phyloP scores from a whole-genome alignment of 2,797 vertebrate genomes.

The Alcedo atthis region DNA sequence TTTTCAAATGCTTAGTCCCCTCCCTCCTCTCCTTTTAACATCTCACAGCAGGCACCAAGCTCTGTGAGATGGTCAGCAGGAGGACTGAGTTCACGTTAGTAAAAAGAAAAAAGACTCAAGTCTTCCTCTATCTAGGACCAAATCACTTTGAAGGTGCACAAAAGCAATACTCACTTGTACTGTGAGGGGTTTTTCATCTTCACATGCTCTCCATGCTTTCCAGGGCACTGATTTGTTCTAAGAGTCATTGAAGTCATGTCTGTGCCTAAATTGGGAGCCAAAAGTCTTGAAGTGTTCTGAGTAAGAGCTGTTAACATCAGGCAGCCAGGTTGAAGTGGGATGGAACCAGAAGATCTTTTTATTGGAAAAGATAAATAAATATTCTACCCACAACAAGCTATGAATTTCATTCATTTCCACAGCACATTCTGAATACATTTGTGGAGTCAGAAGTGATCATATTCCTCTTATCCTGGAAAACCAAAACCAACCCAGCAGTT shows the following conservation, averaged over 20 bases:
- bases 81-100: not conserved
- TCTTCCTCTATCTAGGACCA: not conserved
- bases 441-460: not conserved
- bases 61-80: not conserved
- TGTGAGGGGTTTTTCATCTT: not conserved
- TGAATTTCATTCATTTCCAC: not conserved
- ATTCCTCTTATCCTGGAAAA: not conserved
- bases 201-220: not conserved
- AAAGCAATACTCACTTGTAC: not conserved
- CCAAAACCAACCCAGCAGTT: not conserved
- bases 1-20: not conserved
- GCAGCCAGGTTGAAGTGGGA: not conserved
- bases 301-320: not conserved
- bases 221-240: not conserved
- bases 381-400: not conserved
- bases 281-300: not conserved
- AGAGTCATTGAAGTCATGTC: not conserved
- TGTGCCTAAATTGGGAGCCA: not conserved
- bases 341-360: not conserved
- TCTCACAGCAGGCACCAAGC: not conserved
- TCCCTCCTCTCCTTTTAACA: not conserved
- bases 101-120: not conserved
- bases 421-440: not conserved
- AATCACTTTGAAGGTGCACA: slow-evolving; percentile 23
- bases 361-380: not conserved